phyloP scores from a whole-genome alignment of 2,888 invertebrate species.

The Yponomeuta cagnagella region DNA sequence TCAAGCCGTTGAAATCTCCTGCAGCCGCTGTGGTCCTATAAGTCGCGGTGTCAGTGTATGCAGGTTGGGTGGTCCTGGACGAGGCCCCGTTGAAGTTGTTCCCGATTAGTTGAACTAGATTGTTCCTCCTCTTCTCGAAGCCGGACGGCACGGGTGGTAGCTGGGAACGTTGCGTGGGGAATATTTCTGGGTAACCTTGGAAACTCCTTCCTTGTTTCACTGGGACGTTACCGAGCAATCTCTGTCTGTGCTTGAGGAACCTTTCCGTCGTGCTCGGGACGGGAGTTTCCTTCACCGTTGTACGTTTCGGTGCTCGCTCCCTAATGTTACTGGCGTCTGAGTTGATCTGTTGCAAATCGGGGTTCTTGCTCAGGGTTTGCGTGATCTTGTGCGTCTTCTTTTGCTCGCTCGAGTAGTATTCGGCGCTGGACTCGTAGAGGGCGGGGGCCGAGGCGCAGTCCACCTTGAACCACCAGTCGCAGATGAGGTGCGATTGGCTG shows the following conservation, averaged over 20 bases:
- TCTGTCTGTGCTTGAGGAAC: conserved; percentile 49
- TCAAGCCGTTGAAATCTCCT: conserved; percentile 58
- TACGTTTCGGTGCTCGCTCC: conserved; percentile 37
- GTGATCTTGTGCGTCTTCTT: conserved; percentile 63
- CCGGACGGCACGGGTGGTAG: conserved; percentile 37
- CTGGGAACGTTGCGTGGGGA: conserved; percentile 55
- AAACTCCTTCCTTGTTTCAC: conserved; percentile 38
- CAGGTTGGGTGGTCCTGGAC: conserved; percentile 47
- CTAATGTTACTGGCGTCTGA: conserved; percentile 41
- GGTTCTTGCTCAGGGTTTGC: conserved; percentile 51
- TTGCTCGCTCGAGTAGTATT: conserved; percentile 82
- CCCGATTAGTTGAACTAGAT: conserved; percentile 57
- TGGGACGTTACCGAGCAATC: conserved; percentile 37
- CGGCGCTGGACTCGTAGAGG: conserved; percentile 88
- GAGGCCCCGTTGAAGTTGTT: conserved; percentile 48
- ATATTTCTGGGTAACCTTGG: conserved; percentile 47
- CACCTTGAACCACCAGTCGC: conserved; percentile 97
- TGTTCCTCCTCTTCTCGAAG: conserved; percentile 57
- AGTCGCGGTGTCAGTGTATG: conserved; percentile 51
- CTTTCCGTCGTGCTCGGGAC: conserved; percentile 60
- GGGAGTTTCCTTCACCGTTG: conserved; percentile 35
- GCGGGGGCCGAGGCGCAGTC: conserved; percentile 89
- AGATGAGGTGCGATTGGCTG: conserved; percentile 91
- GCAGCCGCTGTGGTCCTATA: conserved; percentile 51
- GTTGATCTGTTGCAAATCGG: conserved; percentile 53